These are phyloP conservation scores for Halocynthia roretzi DNA, from an alignment of 23 tunicate species.

Conservation along the genomic window DNA sequence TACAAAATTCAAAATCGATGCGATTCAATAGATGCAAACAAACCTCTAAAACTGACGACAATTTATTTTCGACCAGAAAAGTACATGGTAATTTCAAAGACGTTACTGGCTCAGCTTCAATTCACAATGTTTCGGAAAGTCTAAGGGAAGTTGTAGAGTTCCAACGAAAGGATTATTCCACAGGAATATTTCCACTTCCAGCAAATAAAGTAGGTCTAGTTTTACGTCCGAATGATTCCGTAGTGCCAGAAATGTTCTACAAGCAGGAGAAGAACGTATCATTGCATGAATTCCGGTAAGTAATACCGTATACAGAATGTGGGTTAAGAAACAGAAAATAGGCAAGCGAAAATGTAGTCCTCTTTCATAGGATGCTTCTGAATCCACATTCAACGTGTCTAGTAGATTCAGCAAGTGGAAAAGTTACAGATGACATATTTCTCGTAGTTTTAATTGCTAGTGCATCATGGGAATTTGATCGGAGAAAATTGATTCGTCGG, in stretches of 20 bases:
- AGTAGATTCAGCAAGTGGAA: background rate
- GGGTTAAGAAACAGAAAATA: background rate
- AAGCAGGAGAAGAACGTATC: constrained; percentile 25
- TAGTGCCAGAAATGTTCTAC: constrained; percentile 34
- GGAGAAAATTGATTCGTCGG: constrained; percentile 59
- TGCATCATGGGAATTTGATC: constrained; percentile 82
- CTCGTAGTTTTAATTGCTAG: constrained; percentile 75
- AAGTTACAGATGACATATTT: constrained; percentile 20
- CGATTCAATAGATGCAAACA: no score
- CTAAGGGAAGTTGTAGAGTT: no score
- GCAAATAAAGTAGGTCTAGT: background rate
- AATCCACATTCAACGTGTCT: constrained; percentile 26
- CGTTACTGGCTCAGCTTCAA: no score
- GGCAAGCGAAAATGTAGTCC: background rate
- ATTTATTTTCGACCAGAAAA: no score
- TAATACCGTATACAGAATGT: background rate
- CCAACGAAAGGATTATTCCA: no score
- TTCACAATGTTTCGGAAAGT: no score
- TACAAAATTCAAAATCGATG: no score
- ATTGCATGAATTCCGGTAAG: constrained; percentile 35
- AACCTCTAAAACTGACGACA: no score
- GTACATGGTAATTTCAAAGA: no score
- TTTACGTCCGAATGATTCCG: constrained; percentile 18
- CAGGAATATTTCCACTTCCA: constrained; percentile 33
- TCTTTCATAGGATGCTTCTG: constrained; percentile 21